These are phyloP conservation scores for Dreissena rostriformis DNA, from an alignment of 1,140 invertebrate species.

Conservation along the genomic window DNA sequence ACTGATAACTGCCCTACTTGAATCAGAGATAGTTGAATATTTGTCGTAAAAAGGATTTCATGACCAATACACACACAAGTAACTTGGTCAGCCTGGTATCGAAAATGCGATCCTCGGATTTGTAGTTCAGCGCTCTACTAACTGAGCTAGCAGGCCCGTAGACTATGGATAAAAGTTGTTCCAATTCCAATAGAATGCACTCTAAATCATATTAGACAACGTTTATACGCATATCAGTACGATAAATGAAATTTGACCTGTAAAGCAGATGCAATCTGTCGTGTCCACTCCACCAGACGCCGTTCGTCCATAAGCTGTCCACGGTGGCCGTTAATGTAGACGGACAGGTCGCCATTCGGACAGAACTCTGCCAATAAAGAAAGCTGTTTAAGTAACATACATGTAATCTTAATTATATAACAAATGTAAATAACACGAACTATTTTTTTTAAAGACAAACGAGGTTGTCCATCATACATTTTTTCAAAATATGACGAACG, in stretches of 20 bases:
- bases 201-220: too few species aligned
- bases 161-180: too few species aligned
- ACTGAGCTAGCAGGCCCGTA: too few species aligned
- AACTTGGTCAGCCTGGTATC: too few species aligned
- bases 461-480: background rate
- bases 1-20: too few species aligned
- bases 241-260: background rate
- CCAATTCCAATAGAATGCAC: too few species aligned
- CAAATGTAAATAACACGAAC: background rate
- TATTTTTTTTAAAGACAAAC: background rate
- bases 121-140: too few species aligned
- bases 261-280: constrained; percentile 26
- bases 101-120: too few species aligned
- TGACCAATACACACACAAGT: too few species aligned
- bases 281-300: constrained; percentile 19
- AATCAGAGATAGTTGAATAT: too few species aligned
- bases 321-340: constrained; percentile 1
- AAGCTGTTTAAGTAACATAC: background rate
- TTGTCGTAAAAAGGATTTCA: too few species aligned
- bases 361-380: constrained; percentile 10
- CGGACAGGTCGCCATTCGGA: constrained; percentile 18
- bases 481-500: background rate
- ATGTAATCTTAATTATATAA: background rate
- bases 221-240: too few species aligned
- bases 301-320: constrained; percentile 31